A percentile compares a stretch with the other conserved stretches of the same genome.
These are phyloP conservation scores for Turritopsis dohrnii DNA, from an alignment of 30 jellyfish, hydroid and myxozoan species.

Conservation along the genomic window DNA sequence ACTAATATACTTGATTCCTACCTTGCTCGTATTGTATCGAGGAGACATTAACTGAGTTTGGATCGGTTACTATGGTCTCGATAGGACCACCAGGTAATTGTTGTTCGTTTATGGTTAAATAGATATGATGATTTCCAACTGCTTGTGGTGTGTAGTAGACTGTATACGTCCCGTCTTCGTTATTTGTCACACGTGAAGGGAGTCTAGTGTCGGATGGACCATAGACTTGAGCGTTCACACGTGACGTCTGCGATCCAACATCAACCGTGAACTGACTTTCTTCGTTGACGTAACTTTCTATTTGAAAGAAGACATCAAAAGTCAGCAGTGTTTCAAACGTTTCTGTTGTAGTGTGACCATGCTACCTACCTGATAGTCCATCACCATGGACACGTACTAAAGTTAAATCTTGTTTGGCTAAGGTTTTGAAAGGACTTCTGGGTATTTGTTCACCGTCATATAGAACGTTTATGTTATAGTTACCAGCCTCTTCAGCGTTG, in stretches of 20 bases:
- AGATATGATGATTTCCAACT: slow-evolving; percentile 67
- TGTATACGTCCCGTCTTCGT: slow-evolving; percentile 64
- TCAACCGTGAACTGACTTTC: slow-evolving; percentile 63
- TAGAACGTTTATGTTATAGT: slow-evolving; percentile 47
- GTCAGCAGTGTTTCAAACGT: not conserved
- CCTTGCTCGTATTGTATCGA: slow-evolving; percentile 67
- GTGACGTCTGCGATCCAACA: slow-evolving; percentile 68
- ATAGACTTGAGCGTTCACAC: slow-evolving; percentile 53
- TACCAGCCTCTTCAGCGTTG: slow-evolving; percentile 68
- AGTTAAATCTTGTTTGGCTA: slow-evolving; percentile 71
- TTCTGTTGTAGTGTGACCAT: not conserved
- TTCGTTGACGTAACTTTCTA: slow-evolving; percentile 41
- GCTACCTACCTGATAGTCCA: slow-evolving; percentile 17
- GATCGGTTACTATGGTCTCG: slow-evolving; percentile 63
- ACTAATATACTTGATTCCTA: not conserved
- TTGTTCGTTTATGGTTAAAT: slow-evolving; percentile 65
- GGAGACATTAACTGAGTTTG: slow-evolving; percentile 51
- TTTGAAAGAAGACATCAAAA: not conserved
- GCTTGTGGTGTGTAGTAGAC: slow-evolving; percentile 58
- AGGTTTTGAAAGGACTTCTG: slow-evolving; percentile 71
- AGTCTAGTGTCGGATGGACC: slow-evolving; percentile 63
- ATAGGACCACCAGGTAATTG: slow-evolving; percentile 85
- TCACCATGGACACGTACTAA: slow-evolving; percentile 37
- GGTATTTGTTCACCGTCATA: slow-evolving; percentile 80
- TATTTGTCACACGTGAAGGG: slow-evolving; percentile 47